A percentile compares a stretch with the other conserved stretches of the same genome.
Conservation (phyloP, 2,797 vertebrate genomes). For the Rhinatrema bivittatum region DNA sequence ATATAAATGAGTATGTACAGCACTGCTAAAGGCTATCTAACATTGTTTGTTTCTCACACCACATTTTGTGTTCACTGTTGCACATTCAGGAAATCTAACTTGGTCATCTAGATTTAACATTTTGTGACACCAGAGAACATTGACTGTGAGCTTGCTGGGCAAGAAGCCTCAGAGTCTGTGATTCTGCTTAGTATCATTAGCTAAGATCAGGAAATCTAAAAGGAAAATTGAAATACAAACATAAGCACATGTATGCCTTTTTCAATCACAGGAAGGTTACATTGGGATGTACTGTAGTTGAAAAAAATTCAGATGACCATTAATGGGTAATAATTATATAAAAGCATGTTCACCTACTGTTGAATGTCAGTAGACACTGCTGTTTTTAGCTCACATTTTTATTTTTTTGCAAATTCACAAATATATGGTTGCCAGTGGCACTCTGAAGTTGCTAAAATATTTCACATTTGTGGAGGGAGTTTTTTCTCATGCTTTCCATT, state of each 20-base stretch:
- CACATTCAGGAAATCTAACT: constrained; percentile 11
- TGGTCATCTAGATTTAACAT: constrained; percentile 51
- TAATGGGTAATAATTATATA: constrained; percentile 16
- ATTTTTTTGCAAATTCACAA: neutral
- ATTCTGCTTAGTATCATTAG: neutral
- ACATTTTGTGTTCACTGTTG: constrained; percentile 32
- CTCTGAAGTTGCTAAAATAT: constrained; percentile 36
- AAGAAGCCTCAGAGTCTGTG: constrained; percentile 10
- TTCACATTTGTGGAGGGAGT: neutral
- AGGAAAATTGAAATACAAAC: neutral
- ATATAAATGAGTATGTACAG: constrained; percentile 35
- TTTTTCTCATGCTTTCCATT: neutral
- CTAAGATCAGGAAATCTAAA: neutral
- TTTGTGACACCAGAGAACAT: neutral
- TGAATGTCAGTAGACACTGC: neutral
- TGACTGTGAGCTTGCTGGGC: neutral
- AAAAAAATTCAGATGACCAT: constrained; percentile 50
- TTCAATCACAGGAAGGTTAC: neutral
- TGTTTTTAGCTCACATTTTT: constrained; percentile 4
- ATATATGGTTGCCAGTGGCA: neutral
- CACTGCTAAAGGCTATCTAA: constrained; percentile 41
- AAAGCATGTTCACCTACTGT: constrained; percentile 24
- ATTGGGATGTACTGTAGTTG: neutral
- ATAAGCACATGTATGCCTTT: neutral
- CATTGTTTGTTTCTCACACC: constrained; percentile 24